Evolutionary conservation across 2,797 vertebrate genomes (phyloP).

Genomic region (Lepus townsendii): DNA sequence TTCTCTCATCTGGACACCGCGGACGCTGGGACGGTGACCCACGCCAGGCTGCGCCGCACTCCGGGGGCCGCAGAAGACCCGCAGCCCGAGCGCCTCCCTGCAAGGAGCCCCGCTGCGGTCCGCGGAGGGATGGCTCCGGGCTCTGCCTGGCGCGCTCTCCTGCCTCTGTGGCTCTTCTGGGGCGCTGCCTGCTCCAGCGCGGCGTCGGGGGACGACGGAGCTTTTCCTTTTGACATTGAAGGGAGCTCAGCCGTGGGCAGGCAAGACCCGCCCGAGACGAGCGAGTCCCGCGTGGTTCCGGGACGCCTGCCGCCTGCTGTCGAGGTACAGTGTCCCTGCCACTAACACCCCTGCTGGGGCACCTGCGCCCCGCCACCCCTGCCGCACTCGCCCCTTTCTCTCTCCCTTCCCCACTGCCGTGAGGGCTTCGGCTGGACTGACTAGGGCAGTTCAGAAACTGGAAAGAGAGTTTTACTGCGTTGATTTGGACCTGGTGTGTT

Average conservation of each 20-base stretch:
- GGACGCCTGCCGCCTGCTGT: slow-evolving; percentile 85
- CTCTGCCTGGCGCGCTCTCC: slow-evolving; percentile 83
- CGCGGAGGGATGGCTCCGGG: slow-evolving; percentile 88
- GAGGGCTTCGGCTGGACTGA: slow-evolving; percentile 74
- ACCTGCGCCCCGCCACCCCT: neutral
- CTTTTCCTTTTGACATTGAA: slow-evolving; percentile 89
- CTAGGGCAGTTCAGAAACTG: slow-evolving; percentile 65
- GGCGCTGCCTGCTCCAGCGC: slow-evolving; percentile 84
- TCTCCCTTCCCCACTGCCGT: neutral
- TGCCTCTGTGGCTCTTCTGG: slow-evolving; percentile 86
- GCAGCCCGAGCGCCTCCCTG: slow-evolving; percentile 81
- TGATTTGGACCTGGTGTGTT: neutral
- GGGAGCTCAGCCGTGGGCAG: slow-evolving; percentile 88
- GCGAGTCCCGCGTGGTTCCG: slow-evolving; percentile 85
- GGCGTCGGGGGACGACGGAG: slow-evolving; percentile 81
- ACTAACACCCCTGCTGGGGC: neutral
- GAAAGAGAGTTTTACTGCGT: slow-evolving; percentile 50
- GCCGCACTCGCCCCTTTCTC: too few species aligned
- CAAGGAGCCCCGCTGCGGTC: slow-evolving; percentile 84
- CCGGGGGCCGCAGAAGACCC: slow-evolving; percentile 85
- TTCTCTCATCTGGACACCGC: slow-evolving; percentile 90
- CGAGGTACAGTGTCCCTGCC: slow-evolving; percentile 84
- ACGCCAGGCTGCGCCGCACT: slow-evolving; percentile 85
- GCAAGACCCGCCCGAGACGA: slow-evolving; percentile 86
- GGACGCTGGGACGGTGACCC: slow-evolving; percentile 85